Evolutionary conservation across 1,140 invertebrate species (phyloP), one percentile per base, ranked within the genome.

Genomic region (Leucophenga varia): DNA sequence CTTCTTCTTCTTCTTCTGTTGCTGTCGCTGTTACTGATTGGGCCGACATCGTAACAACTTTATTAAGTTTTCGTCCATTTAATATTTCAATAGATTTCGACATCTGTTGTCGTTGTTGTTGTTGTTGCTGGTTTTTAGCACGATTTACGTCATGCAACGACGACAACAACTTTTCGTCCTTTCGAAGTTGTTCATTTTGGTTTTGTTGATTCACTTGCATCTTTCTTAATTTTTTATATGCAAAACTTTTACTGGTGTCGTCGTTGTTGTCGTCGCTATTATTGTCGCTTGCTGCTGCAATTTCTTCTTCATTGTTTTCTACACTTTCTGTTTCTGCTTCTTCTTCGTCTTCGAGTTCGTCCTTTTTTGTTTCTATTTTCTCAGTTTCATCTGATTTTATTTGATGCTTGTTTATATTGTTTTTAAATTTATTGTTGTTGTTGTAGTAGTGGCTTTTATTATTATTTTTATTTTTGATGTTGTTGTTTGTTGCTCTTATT

Each of bases 51-150:
- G 54, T 30, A 36, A 13, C 6, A 36, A 9, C 55, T 53, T 65
- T 65, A 65, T 67, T 67, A 58, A 56, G 59, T 65, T 65, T 65
- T 52, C 58, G 61, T 65, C 61, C 61, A 49, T 65, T 65, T 65
- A 65, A 65, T 65, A 61, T 65, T 65, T 61, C 61, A 65, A 65
- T 67, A 41, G 61, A 57, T 59, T 61, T 57, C 39, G 67, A 57
- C 55, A 57, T 55, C 49, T 65, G 57, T 39, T 52, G 43, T 28
- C 20, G n/a, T 10, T n/a, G 25, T 4, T 28, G 51, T 20, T 52
- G 37, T 40, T 44, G 8, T 39, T 48, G 13, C n/a, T 5, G 30
- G 30, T 52, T 30, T 21, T 16, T 25, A 16, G 14, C 17, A 20
- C 17, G 32, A 20, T 38, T 4, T 51, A 19, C n/a, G n/a, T n/a